Evolutionary conservation across 2,797 vertebrate genomes (phyloP).

Genomic region (Girardinus metallicus): DNA sequence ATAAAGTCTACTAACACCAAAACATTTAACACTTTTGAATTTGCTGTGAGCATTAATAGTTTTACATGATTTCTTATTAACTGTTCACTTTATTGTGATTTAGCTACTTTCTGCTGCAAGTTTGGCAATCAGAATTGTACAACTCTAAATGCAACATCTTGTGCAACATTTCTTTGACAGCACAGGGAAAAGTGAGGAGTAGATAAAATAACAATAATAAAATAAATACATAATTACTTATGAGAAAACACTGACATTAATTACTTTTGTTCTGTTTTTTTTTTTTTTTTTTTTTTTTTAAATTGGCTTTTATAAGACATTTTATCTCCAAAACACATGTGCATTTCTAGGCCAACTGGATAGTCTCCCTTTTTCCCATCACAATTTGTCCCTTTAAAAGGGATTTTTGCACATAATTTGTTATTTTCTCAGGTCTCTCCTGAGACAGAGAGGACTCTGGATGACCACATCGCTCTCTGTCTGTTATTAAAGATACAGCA

Average conservation of each 20-base stretch:
- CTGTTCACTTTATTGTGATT: background rate
- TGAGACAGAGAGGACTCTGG: background rate
- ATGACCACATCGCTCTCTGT: conserved; percentile 24
- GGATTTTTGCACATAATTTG: conserved; percentile 41
- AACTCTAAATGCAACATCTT: background rate
- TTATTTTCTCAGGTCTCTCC: conserved; percentile 26
- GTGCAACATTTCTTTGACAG: background rate
- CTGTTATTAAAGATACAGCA: conserved; percentile 12
- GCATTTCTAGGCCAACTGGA: conserved; percentile 34
- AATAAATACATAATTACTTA: background rate
- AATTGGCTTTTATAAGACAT: conserved; percentile 4
- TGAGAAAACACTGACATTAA: background rate
- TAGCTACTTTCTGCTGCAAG: background rate
- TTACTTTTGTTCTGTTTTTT: background rate
- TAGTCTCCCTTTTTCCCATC: conserved; percentile 4
- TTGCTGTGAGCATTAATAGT: background rate
- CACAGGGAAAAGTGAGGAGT: background rate
- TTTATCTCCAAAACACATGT: conserved; percentile 14
- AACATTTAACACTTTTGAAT: too few species aligned
- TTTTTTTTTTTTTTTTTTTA: background rate
- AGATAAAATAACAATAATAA: background rate
- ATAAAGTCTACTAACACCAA: too few species aligned
- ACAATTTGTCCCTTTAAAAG: conserved; percentile 30
- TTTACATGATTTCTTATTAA: background rate
- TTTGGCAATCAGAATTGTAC: background rate